A percentile compares a stretch with the other conserved stretches of the same genome.
These are phyloP conservation scores for Pasiphila rectangulata DNA, from an alignment of 2,888 invertebrate genomes.

Conservation along the genomic window DNA sequence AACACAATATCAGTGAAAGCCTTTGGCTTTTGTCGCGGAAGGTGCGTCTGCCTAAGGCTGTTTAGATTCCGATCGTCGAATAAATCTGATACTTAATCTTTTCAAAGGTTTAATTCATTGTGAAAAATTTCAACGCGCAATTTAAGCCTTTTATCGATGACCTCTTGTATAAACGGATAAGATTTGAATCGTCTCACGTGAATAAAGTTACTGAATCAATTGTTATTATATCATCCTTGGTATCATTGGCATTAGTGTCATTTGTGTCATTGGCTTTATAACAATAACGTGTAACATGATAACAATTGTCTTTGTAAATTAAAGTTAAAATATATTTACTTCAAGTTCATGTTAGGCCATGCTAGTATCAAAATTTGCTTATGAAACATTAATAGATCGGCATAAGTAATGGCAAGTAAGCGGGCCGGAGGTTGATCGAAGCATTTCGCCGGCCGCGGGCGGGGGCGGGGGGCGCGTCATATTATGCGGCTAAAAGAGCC, in stretches of 20 bases:
- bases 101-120: slow-evolving; percentile 35
- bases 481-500: slow-evolving; percentile 81
- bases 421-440: slow-evolving; percentile 66
- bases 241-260: not conserved
- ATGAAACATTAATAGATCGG: slow-evolving; percentile 68
- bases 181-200: slow-evolving; percentile 25
- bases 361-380: no score
- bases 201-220: slow-evolving; percentile 26
- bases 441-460: slow-evolving; percentile 69
- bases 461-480: slow-evolving; percentile 74
- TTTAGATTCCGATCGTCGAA: slow-evolving; percentile 59
- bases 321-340: no score
- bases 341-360: no score
- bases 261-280: no score
- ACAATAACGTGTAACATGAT: no score
- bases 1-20: slow-evolving; percentile 47
- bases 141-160: slow-evolving; percentile 39
- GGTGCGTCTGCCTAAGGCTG: slow-evolving; percentile 50
- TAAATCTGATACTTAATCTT: slow-evolving; percentile 57
- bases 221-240: slow-evolving; percentile 9
- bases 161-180: slow-evolving; percentile 39
- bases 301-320: no score
- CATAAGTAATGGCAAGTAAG: slow-evolving; percentile 78
- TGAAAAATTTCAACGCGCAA: slow-evolving; percentile 50
- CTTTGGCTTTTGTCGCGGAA: slow-evolving; percentile 53